Conservation (phyloP, 2,888 invertebrate genomes). For the Theretra japonica region DNA sequence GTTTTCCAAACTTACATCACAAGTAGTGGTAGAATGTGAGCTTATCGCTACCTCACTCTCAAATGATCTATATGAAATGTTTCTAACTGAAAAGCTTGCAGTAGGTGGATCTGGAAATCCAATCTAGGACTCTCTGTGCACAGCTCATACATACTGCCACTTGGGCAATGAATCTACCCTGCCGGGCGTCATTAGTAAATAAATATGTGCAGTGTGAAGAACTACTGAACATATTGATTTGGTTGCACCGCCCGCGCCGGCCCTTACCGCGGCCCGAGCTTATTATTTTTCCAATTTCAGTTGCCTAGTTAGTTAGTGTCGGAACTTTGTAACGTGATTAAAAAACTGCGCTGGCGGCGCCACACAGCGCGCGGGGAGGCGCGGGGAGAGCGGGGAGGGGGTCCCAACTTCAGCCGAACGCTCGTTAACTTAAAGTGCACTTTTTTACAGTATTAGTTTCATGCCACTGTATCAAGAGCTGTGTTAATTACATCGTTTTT, state of each 20-base stretch:
- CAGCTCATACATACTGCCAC: no score
- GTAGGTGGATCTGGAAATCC: no score
- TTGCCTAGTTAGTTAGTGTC: conserved; percentile 8
- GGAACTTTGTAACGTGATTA: conserved; percentile 13
- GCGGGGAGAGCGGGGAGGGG: neutral
- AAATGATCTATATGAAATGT: no score
- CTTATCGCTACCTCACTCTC: no score
- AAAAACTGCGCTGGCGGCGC: conserved; percentile 5
- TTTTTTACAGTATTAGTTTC: conserved; percentile 24
- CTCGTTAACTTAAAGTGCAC: conserved; percentile 26
- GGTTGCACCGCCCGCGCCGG: neutral
- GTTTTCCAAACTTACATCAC: no score
- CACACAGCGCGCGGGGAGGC: neutral
- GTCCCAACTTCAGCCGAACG: conserved; percentile 4
- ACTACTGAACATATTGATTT: neutral
- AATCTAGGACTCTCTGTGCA: no score
- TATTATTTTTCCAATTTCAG: conserved; percentile 15
- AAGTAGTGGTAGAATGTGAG: no score
- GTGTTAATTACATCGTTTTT: conserved; percentile 25
- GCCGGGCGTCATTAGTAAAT: no score
- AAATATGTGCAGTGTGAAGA: neutral
- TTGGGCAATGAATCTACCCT: no score
- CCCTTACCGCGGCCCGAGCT: neutral
- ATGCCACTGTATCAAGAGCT: conserved; percentile 21
- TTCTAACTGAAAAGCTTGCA: no score